These are phyloP conservation scores for Gambelia wislizenii DNA, from an alignment of 2,797 vertebrate genomes.

Conservation along the genomic window DNA sequence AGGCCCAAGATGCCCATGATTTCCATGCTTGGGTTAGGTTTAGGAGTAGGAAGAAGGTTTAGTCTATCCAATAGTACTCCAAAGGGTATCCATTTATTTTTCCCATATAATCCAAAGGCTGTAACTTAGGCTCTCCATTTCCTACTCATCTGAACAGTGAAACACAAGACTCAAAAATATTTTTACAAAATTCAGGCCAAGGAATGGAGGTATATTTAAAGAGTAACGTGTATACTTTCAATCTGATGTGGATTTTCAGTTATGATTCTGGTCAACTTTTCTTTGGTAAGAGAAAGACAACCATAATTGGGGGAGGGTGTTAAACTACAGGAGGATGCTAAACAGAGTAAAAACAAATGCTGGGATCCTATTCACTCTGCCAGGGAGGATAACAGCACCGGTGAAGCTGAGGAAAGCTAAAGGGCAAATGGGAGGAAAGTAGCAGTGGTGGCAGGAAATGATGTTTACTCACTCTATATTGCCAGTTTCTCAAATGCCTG, in stretches of 20 bases:
- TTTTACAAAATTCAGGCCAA: neutral
- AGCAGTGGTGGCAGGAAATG: too few species aligned
- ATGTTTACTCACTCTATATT: too few species aligned
- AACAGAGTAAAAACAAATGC: neutral
- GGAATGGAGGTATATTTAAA: neutral
- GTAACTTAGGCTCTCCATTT: neutral
- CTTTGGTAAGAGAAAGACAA: neutral
- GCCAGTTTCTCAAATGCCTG: too few species aligned
- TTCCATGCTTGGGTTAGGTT: too few species aligned
- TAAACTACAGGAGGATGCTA: too few species aligned
- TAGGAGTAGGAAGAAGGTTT: neutral
- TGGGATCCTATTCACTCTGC: too few species aligned
- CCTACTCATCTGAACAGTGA: neutral
- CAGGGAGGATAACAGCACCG: too few species aligned
- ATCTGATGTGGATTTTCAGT: neutral
- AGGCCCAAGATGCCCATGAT: too few species aligned
- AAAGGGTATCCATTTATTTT: neutral
- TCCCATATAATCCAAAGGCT: neutral
- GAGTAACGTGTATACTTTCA: neutral
- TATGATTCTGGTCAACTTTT: neutral
- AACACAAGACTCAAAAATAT: neutral
- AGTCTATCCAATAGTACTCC: neutral
- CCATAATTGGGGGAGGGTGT: neutral
- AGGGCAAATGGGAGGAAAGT: too few species aligned
- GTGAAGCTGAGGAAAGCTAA: too few species aligned